Percentiles rank a stretch among this genome's conserved stretches.
phyloP scores from a whole-genome alignment of 2,113 vertebrate genomes.

The Dromas ardeola region DNA sequence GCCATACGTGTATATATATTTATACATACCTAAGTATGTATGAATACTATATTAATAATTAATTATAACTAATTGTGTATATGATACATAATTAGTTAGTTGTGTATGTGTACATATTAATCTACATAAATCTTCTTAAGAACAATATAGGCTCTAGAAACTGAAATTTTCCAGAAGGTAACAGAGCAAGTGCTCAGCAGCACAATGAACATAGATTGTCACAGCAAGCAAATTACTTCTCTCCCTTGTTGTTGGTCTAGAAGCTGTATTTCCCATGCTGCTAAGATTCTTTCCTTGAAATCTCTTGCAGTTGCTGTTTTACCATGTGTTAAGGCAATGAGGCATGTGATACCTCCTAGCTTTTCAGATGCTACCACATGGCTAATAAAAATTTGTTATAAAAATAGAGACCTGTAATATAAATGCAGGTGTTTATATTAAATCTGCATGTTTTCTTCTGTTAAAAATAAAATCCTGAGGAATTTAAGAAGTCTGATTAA shows the following conservation, averaged over 20 bases:
- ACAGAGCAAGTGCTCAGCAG: neutral
- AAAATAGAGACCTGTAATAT: neutral
- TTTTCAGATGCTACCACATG: neutral
- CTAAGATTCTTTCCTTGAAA: neutral
- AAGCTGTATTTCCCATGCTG: neutral
- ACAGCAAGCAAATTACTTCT: neutral
- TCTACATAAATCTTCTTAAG: neutral
- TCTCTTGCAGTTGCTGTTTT: neutral
- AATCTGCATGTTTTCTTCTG: neutral
- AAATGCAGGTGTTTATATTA: neutral
- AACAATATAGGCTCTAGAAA: neutral
- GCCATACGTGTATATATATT: neutral
- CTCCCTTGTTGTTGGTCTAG: neutral
- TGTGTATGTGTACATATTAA: neutral
- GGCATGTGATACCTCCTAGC: neutral
- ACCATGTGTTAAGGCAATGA: constrained; percentile 26
- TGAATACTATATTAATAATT: neutral
- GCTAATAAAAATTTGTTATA: neutral
- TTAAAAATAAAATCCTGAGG: neutral
- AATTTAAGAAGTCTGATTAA: neutral
- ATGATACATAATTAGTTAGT: neutral
- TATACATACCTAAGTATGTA: neutral
- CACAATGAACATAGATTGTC: neutral
- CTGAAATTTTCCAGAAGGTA: neutral
- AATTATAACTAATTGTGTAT: neutral